Evolutionary conservation across 2,888 invertebrate species (phyloP).

Genomic region (Willowsia nigromaculata): DNA sequence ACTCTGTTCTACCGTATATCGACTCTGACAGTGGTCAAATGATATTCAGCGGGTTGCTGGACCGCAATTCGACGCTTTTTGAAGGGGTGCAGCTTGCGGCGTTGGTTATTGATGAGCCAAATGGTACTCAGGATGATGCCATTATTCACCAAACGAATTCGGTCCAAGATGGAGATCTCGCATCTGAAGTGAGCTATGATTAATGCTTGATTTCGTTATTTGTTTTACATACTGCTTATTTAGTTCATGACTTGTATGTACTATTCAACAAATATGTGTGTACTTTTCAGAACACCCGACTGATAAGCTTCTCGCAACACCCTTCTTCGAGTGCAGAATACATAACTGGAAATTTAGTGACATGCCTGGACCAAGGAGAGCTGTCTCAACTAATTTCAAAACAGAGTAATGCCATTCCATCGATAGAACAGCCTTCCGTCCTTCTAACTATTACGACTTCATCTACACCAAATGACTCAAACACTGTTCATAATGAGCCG

Average conservation of each 20-base stretch:
- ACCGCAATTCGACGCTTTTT: conserved; percentile 70
- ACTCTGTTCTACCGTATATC: conserved; percentile 41
- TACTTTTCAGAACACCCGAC: background rate
- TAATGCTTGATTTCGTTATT: too few relatives aligned
- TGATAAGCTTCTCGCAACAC: background rate
- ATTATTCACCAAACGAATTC: background rate
- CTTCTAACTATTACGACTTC: conserved; percentile 13
- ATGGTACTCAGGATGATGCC: background rate
- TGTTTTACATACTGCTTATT: too few relatives aligned
- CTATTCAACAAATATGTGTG: background rate
- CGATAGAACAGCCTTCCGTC: conserved; percentile 17
- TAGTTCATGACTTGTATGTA: too few relatives aligned
- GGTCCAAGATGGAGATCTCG: background rate
- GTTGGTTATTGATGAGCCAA: conserved; percentile 57
- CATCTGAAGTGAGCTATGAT: background rate
- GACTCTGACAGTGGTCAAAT: conserved; percentile 59
- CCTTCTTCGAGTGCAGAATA: background rate
- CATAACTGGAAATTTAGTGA: conserved; percentile 12
- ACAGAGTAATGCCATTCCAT: background rate
- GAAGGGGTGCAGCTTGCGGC: conserved; percentile 73
- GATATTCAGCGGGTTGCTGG: conserved; percentile 75
- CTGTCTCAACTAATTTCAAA: background rate
- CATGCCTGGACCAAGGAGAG: conserved; percentile 24
- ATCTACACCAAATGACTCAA: background rate
- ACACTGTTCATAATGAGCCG: background rate